Base-by-base conservation (phyloP, 2,888 invertebrate species). In the Gnatocerus cornutus region DNA sequence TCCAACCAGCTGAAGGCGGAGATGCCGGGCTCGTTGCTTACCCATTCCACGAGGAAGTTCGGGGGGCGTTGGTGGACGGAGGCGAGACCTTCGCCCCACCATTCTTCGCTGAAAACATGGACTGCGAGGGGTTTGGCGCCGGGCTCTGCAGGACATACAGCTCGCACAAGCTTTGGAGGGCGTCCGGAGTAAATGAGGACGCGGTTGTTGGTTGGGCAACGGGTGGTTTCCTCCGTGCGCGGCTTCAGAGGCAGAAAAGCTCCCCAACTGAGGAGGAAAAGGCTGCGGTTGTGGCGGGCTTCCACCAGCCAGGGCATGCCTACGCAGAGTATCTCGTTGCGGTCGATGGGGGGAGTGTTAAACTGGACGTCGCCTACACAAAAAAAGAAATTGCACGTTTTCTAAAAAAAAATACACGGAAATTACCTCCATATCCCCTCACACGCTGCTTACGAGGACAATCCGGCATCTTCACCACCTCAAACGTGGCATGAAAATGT, bases 201-300 rank as follows among this genome's bases (percentile, higher is more conserved):
- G 33, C 95, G 88, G 84, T 95, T 95, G 76, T 88, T 85, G 10
- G 94, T 94, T 63, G 91, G 90, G 81, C 95, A 95, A 69, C 91
- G 88, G 70, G 89, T 88, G 1, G 89, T 87, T 75, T 91, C 91
- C 68, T 89, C 87, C 0, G 87, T 84, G 4, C 89, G 85, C 1
- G 90, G 88, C 76, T 90, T 89, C 12, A 89, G 84, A 0, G 91
- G 89, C 73, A 94, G 82, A 79, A 93, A 91, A 74, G 90, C 90
- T 48, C 95, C 95, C 94, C 94, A 94, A 45, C 94, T 93, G 74
- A 94, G 88, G 67, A 95, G 86, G 82, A 93, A 95, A 65, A 95
- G 88, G 41, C 94, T 94, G 55, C 92, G 90, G 81, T 94, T 94
- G 71, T 92, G 90, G 71, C 92, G 89, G 1, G 94, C 93, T 81